These are phyloP conservation scores for Sthenelais limicola DNA, from an alignment of 2,888 invertebrate genomes.

Conservation along the genomic window DNA sequence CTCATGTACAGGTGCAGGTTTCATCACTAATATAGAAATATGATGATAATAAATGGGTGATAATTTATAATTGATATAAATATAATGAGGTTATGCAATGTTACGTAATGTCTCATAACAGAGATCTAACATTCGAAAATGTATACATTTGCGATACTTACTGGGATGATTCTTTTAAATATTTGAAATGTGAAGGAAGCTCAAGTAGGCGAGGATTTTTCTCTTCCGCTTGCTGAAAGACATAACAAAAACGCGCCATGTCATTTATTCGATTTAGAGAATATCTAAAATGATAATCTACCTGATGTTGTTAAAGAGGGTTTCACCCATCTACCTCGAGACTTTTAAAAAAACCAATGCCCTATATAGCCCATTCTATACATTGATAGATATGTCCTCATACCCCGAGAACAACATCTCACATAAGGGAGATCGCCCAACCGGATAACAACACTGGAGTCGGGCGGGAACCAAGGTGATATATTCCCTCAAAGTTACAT, in stretches of 20 bases:
- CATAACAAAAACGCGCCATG: constrained; percentile 1
- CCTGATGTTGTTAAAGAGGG: no score
- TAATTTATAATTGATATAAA: not conserved
- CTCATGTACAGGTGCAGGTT: not conserved
- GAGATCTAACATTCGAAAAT: not conserved
- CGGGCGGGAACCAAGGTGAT: no score
- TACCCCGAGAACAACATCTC: no score
- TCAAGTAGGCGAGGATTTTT: constrained; percentile 86
- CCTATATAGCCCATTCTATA: no score
- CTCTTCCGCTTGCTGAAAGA: constrained; percentile 82
- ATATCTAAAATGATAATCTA: no score
- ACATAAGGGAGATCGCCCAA: no score
- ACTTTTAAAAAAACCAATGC: no score
- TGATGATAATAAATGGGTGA: not conserved
- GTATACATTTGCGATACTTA: constrained; percentile 73
- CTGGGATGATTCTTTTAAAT: constrained; percentile 94
- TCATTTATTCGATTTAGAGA: no score
- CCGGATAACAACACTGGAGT: no score
- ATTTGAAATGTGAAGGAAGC: constrained; percentile 87
- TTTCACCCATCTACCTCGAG: no score
- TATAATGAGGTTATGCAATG: not conserved
- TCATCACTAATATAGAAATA: not conserved
- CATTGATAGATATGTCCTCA: no score
- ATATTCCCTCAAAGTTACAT: no score
- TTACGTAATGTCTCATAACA: not conserved